Evolutionary conservation across 2,113 vertebrate species (phyloP).

Genomic region (Carassius carassius): DNA sequence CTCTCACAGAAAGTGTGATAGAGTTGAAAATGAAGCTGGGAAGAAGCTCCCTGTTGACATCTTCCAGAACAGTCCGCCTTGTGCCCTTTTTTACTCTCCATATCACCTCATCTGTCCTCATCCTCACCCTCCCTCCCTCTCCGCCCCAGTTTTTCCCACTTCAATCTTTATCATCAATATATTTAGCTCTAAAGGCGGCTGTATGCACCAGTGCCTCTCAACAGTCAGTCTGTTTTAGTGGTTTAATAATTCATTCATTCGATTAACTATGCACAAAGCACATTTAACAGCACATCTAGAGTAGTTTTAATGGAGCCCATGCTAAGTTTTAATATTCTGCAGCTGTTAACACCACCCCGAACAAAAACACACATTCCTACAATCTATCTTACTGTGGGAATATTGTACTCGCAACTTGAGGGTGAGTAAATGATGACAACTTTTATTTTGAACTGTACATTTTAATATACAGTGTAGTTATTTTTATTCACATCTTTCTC

Average conservation of each 20-base stretch:
- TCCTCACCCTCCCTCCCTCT: not conserved
- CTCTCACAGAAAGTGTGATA: not conserved
- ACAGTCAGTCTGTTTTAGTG: conserved; percentile 12
- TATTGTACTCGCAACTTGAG: not conserved
- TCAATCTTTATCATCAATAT: not conserved
- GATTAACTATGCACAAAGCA: not conserved
- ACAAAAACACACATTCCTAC: not conserved
- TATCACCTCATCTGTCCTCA: conserved; percentile 6
- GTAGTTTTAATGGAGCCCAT: not conserved
- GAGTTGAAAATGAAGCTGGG: not conserved
- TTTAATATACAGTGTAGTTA: not conserved
- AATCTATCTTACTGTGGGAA: not conserved
- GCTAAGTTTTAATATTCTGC: not conserved
- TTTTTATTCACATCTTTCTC: not conserved
- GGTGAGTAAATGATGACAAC: not conserved
- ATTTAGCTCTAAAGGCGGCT: conserved; percentile 14
- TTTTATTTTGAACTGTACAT: not conserved
- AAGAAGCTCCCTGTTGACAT: not conserved
- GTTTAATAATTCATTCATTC: conserved; percentile 32
- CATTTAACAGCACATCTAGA: conserved; percentile 13
- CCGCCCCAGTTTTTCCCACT: conserved; percentile 19
- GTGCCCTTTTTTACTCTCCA: not conserved
- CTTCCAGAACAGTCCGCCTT: conserved; percentile 11
- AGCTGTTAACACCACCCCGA: not conserved
- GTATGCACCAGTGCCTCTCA: conserved; percentile 2